Base-by-base conservation (phyloP, 2,113 vertebrate genomes). In the Hippoglossus stenolepis region DNA sequence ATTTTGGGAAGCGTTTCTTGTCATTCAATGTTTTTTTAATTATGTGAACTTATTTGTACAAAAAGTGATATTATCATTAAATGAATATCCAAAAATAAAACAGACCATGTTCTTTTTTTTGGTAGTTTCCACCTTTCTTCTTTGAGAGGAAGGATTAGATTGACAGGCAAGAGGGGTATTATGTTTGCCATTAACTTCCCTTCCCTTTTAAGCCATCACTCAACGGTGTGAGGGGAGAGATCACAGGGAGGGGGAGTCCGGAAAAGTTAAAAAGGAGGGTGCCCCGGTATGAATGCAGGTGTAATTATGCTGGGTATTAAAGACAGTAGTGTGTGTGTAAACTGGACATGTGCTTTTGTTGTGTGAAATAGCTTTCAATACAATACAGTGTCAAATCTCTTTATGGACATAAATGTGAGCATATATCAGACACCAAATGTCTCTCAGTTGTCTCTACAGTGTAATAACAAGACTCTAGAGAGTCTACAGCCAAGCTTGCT, bases 1-100 rank as follows among this genome's bases (percentile, higher is more conserved):
- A 88, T 88, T 94, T 91, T 89, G 94, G 94, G 93, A 95, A 92
- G 80, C 79, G 83, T 26, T 64, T 65, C 14, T 65, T 24, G 21
- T 45, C 23, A 23, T 38, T 62, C 81, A 18, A 18, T 18, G 17
- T 79, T 78, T 62, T 82, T 86, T 85, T 64, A 57, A 91, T 77
- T 79, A 45, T 73, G 77, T 91, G 89, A 92, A 85, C 71, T 70
- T 91, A 91, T 95, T 93, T 95, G 89, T 94, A 92, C 79, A 88
- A 85, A 86, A 63, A 82, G 54, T 74, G 71, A 84, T 85, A 82
- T 92, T 81, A 88, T 90, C 89, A 93, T 89, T 93, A 94, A 93
- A 90, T 89, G 62, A 93, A 85, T 85, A 90, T 90, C 77, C 40
- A 79, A 83, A 79, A 84, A 35, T 23, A n/a, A 67, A 60, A 61